Percentiles rank a stretch among this genome's conserved stretches.
These are phyloP conservation scores for Notodonta ziczac DNA, from an alignment of 2,888 invertebrate genomes.

Conservation along the genomic window DNA sequence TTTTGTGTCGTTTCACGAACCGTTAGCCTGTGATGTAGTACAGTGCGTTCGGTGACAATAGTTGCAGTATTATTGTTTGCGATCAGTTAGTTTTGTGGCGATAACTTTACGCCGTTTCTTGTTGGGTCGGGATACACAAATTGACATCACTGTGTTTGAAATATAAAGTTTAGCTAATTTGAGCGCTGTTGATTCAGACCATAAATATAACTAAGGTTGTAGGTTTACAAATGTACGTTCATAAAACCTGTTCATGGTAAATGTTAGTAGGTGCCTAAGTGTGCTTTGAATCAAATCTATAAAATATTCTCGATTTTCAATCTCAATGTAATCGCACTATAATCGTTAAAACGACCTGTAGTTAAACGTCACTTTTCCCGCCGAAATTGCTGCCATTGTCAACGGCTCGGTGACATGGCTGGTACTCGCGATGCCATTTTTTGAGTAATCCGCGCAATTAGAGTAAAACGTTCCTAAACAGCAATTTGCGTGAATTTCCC, in stretches of 20 bases:
- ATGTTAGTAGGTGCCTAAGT: too few species aligned
- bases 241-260: too few species aligned
- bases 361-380: constrained; percentile 55
- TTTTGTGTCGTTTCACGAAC: constrained; percentile 71
- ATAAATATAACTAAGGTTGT: too few species aligned
- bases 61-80: constrained; percentile 29
- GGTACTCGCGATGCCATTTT: constrained; percentile 60
- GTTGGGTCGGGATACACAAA: too few species aligned
- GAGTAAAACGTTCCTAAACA: constrained; percentile 77
- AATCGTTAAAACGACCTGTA: constrained; percentile 19
- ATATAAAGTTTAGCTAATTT: too few species aligned
- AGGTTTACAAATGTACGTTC: too few species aligned
- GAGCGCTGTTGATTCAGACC: too few species aligned
- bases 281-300: too few species aligned
- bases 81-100: too few species aligned
- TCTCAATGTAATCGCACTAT: constrained; percentile 15
- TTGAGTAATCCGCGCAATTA: constrained; percentile 73
- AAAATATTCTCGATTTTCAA: neutral
- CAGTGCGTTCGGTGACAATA: constrained; percentile 37
- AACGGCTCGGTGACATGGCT: constrained; percentile 57
- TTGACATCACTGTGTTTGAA: too few species aligned
- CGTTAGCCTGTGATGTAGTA: constrained; percentile 57
- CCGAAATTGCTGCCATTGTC: constrained; percentile 69
- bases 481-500: constrained; percentile 75
- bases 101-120: too few species aligned